phyloP scores from a whole-genome alignment of 2,113 vertebrate species.

The Uria aalge region DNA sequence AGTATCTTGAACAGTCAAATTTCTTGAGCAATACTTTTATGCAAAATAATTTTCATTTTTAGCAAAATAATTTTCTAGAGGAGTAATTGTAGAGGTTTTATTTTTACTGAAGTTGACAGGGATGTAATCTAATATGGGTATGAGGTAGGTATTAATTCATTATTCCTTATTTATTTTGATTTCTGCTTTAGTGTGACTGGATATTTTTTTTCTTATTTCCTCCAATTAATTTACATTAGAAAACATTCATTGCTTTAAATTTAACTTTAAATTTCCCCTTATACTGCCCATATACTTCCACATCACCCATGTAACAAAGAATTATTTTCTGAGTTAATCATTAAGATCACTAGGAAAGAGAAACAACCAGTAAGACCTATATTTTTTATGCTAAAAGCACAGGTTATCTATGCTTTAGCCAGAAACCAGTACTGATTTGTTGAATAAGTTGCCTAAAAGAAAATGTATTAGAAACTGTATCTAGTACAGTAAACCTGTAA shows the following conservation, averaged over 20 bases:
- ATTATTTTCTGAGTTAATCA: not conserved
- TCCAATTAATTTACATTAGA: not conserved
- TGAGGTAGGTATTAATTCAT: not conserved
- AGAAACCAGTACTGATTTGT: not conserved
- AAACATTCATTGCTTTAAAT: not conserved
- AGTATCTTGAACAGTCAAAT: not conserved
- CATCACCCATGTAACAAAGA: not conserved
- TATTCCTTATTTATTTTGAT: not conserved
- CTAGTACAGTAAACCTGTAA: not conserved
- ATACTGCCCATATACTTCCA: not conserved
- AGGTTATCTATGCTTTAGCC: not conserved
- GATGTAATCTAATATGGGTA: not conserved
- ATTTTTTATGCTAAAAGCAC: not conserved
- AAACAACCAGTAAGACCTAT: fast-evolving
- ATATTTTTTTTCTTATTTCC: not conserved
- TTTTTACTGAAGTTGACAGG: not conserved
- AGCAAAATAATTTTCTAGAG: not conserved
- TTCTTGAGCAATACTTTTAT: not conserved
- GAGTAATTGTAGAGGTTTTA: not conserved
- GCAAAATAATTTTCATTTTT: not conserved
- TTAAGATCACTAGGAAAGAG: not conserved
- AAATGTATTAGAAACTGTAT: not conserved
- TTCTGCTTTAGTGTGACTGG: not conserved
- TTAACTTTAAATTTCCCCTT: not conserved
- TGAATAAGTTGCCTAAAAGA: not conserved